These are phyloP conservation scores for Aphis gossypii DNA, from an alignment of 1,140 invertebrate genomes.

Conservation along the genomic window DNA sequence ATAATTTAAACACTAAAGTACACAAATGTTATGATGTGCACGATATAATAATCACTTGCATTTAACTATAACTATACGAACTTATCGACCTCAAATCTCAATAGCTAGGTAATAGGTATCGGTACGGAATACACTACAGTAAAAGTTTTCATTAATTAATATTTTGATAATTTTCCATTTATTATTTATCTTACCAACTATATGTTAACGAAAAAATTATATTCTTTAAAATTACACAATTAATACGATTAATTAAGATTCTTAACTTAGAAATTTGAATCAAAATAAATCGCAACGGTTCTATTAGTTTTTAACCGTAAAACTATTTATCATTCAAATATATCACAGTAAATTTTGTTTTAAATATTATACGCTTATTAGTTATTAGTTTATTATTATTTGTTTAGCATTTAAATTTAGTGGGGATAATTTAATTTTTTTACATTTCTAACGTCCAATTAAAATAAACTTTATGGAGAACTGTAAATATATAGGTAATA, in stretches of 20 bases:
- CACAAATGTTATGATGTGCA: neutral
- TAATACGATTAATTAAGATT: neutral
- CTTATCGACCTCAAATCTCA: neutral
- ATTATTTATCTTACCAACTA: neutral
- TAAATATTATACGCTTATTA: too few relatives aligned
- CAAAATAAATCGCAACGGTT: neutral
- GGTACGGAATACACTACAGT: neutral
- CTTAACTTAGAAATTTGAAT: neutral
- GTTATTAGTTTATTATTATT: too few relatives aligned
- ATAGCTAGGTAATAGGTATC: too few relatives aligned
- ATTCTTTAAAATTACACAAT: neutral
- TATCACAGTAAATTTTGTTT: too few relatives aligned
- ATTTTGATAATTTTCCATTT: neutral
- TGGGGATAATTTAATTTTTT: too few relatives aligned
- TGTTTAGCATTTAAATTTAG: too few relatives aligned
- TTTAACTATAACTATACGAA: neutral
- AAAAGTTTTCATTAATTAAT: neutral
- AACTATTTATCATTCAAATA: neutral
- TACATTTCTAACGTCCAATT: too few relatives aligned
- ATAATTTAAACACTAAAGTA: neutral
- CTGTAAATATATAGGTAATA: too few relatives aligned
- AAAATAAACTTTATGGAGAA: too few relatives aligned
- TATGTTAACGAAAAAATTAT: neutral
- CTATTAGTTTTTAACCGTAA: neutral
- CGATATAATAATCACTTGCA: neutral